Evolutionary conservation across 2,113 vertebrate genomes (phyloP).

Genomic region (Gavialis gangeticus): DNA sequence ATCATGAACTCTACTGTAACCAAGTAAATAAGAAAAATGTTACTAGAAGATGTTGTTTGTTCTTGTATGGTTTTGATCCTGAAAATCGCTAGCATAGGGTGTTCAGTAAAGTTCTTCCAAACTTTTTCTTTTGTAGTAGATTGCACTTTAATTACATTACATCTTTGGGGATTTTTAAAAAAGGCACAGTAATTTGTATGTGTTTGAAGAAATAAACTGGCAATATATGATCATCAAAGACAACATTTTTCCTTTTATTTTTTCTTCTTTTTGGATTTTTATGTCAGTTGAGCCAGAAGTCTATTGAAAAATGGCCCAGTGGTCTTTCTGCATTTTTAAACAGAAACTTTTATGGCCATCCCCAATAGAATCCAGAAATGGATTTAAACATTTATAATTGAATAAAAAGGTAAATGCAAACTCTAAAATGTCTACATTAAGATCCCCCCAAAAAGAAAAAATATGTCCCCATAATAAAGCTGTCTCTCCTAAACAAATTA

Average conservation of each 20-base stretch:
- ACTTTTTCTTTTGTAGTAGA: constrained; percentile 22
- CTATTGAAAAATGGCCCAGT: background rate
- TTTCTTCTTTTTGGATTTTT: background rate
- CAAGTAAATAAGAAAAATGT: constrained; percentile 69
- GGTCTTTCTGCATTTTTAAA: too few species aligned
- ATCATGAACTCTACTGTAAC: constrained; percentile 61
- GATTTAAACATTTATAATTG: background rate
- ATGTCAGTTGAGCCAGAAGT: background rate
- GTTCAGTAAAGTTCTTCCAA: constrained; percentile 39
- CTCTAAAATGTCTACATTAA: background rate
- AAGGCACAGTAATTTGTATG: constrained; percentile 1
- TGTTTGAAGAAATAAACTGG: background rate
- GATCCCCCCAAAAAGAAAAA: background rate
- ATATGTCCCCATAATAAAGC: background rate
- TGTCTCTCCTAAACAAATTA: background rate
- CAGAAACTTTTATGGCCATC: too few species aligned
- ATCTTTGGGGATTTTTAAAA: constrained; percentile 2
- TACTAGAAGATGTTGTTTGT: constrained; percentile 42
- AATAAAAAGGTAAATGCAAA: background rate
- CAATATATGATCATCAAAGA: too few species aligned
- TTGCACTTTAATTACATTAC: background rate
- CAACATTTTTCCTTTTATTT: background rate
- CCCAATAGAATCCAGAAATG: background rate
- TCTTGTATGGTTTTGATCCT: constrained; percentile 53
- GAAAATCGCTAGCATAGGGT: constrained; percentile 33